These are phyloP conservation scores for Penaeus japonicus DNA, from an alignment of 1,140 invertebrate species.

Conservation along the genomic window DNA sequence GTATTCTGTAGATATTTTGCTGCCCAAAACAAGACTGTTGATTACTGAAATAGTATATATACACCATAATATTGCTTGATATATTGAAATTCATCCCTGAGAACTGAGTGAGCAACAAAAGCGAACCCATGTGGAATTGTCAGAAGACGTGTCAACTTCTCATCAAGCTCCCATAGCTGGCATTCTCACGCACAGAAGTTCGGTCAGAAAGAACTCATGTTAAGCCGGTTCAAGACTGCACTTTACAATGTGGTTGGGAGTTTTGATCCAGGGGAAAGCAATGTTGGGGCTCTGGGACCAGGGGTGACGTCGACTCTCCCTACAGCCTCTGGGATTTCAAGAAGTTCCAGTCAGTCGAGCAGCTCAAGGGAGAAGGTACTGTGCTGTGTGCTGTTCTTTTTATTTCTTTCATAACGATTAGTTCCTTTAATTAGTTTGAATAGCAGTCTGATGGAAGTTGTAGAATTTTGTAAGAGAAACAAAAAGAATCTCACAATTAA, in stretches of 20 bases:
- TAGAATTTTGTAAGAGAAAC: too few relatives aligned
- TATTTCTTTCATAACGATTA: background rate
- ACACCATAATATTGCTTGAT: too few relatives aligned
- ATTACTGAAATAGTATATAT: too few relatives aligned
- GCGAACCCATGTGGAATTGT: background rate
- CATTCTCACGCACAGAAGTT: background rate
- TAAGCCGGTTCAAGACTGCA: conserved; percentile 64
- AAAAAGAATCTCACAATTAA: too few relatives aligned
- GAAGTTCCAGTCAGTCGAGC: background rate
- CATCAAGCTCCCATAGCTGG: background rate
- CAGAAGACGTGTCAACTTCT: background rate
- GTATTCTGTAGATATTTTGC: too few relatives aligned
- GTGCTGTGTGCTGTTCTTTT: background rate
- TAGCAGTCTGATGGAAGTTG: too few relatives aligned
- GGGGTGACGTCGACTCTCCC: conserved; percentile 49
- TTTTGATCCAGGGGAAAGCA: conserved; percentile 61
- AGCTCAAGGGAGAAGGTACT: conserved; percentile 40
- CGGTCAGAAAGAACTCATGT: conserved; percentile 60
- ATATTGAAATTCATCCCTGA: too few relatives aligned
- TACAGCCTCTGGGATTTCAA: conserved; percentile 13
- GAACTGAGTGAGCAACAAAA: too few relatives aligned
- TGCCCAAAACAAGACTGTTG: too few relatives aligned
- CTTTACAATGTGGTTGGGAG: conserved; percentile 64
- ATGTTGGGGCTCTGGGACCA: conserved; percentile 52
- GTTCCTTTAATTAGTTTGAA: too few relatives aligned